These are phyloP conservation scores for Flexamia atlantica DNA, from an alignment of 2,888 invertebrate genomes.

Conservation along the genomic window DNA sequence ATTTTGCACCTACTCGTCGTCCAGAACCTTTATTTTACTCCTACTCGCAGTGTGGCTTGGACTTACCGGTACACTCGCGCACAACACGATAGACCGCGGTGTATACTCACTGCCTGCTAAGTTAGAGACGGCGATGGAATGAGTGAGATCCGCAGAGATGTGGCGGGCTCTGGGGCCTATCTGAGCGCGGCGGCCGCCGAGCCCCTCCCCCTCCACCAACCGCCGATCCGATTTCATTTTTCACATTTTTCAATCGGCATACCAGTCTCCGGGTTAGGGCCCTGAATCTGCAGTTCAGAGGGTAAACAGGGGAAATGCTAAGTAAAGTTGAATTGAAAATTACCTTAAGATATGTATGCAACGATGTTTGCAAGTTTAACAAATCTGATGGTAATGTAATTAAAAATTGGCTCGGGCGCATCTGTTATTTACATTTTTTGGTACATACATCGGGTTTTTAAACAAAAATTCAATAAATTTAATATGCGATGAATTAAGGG, in stretches of 20 bases:
- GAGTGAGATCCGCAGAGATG: slow-evolving; percentile 80
- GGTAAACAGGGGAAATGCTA: no score
- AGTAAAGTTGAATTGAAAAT: no score
- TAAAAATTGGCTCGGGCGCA: no score
- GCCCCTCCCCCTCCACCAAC: slow-evolving; percentile 69
- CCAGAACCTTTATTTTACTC: background rate
- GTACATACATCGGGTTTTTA: no score
- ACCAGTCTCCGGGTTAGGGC: background rate
- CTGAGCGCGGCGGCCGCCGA: slow-evolving; percentile 69
- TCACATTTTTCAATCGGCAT: slow-evolving; percentile 58
- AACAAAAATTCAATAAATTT: no score
- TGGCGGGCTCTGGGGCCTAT: slow-evolving; percentile 79
- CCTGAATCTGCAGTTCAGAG: background rate
- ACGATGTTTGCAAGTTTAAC: no score
- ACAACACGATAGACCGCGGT: background rate
- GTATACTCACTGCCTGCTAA: slow-evolving; percentile 52
- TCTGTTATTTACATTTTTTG: no score
- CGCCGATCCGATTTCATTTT: slow-evolving; percentile 57
- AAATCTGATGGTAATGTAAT: no score
- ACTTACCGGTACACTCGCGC: slow-evolving; percentile 41
- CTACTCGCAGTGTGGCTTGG: slow-evolving; percentile 39
- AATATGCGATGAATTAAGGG: no score
- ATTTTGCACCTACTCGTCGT: slow-evolving; percentile 16
- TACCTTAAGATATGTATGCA: no score
- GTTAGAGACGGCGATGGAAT: slow-evolving; percentile 70